Evolutionary conservation across 2,797 vertebrate species (phyloP).

Genomic region (Anabacerthia variegaticeps): DNA sequence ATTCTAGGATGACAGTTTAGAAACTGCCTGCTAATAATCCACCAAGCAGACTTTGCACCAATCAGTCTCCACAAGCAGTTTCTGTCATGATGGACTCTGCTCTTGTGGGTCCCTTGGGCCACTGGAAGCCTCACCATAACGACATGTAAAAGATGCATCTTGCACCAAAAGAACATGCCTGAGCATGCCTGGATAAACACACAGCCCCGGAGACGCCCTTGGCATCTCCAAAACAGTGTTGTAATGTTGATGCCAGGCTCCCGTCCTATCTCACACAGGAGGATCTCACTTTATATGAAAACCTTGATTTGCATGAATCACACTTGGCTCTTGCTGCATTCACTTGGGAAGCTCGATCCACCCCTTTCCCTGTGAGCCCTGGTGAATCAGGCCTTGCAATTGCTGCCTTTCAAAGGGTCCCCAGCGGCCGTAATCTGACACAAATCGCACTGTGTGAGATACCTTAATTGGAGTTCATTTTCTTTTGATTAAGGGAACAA

Average conservation of each 20-base stretch:
- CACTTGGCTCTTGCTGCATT: rapidly evolving
- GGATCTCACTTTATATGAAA: neutral
- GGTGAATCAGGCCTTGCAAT: rapidly evolving
- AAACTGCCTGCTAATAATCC: neutral
- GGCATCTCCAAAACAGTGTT: neutral
- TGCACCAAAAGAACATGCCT: neutral
- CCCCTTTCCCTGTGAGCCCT: neutral
- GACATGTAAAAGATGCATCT: rapidly evolving
- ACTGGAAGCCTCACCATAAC: neutral
- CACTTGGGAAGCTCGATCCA: neutral
- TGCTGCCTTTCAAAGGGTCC: neutral
- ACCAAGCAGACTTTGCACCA: neutral
- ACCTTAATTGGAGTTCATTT: neutral
- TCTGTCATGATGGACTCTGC: rapidly evolving
- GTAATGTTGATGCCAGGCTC: neutral
- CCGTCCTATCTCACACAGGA: neutral
- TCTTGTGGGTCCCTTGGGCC: neutral
- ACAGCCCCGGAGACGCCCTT: neutral
- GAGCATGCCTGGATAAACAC: neutral
- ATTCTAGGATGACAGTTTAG: neutral
- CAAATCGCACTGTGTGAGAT: neutral
- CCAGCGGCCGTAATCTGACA: neutral
- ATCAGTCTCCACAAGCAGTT: rapidly evolving
- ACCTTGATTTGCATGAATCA: neutral
- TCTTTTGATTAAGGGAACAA: neutral